Percentiles rank a stretch among this genome's conserved stretches.
Evolutionary conservation across 2,113 vertebrate species (phyloP).

Genomic region (Myotis yumanensis): DNA sequence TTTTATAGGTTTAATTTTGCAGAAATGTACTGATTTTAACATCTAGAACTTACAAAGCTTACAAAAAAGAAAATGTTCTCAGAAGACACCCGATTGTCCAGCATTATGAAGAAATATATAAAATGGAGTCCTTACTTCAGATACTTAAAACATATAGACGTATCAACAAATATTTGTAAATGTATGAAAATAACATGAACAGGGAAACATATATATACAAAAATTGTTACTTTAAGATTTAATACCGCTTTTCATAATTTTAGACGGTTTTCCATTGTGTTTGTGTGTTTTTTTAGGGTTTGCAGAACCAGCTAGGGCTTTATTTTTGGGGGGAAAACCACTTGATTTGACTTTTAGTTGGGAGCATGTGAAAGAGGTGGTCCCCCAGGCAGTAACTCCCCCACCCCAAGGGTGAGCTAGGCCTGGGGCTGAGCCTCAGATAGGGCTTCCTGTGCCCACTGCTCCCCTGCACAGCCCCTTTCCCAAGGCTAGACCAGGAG

Average conservation of each 20-base stretch:
- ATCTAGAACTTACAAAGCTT: slow-evolving; percentile 1
- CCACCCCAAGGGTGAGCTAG: too few relatives aligned
- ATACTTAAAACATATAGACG: slow-evolving; percentile 1
- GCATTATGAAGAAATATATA: neutral
- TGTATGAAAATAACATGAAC: neutral
- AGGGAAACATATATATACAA: neutral
- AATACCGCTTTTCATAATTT: neutral
- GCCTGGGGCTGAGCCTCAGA: too few relatives aligned
- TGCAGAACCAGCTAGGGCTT: too few relatives aligned
- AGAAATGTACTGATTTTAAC: slow-evolving; percentile 16
- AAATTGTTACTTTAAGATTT: slow-evolving; percentile 17
- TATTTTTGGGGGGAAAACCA: too few relatives aligned
- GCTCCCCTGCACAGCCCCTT: too few relatives aligned
- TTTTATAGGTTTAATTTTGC: slow-evolving; percentile 24
- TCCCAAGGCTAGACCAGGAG: too few relatives aligned
- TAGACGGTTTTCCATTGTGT: slow-evolving; percentile 16
- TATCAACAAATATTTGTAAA: neutral
- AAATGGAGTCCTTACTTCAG: neutral
- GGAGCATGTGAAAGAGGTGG: too few relatives aligned
- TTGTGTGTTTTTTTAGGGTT: too few relatives aligned
- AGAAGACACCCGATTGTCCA: neutral
- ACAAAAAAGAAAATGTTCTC: slow-evolving; percentile 21
- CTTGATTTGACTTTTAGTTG: too few relatives aligned
- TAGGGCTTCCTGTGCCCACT: too few relatives aligned
- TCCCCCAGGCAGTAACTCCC: too few relatives aligned